Percentiles rank a stretch among this genome's conserved stretches.
Evolutionary conservation across 2,888 invertebrate species (phyloP).

Genomic region (Chymomyza caudatula): DNA sequence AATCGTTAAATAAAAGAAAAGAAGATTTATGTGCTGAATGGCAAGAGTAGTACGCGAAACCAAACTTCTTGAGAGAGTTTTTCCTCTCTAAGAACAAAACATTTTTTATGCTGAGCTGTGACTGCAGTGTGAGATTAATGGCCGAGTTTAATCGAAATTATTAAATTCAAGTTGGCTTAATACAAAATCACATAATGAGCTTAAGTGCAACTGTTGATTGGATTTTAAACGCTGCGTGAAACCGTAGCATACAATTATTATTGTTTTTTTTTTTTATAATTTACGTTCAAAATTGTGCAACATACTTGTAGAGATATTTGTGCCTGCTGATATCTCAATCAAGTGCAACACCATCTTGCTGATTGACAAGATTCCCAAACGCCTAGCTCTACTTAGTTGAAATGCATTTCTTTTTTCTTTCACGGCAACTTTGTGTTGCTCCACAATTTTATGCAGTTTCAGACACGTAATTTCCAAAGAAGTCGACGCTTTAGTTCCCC

Average conservation of each 20-base stretch:
- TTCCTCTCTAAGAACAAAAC: too few species aligned
- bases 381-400: background rate
- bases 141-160: background rate
- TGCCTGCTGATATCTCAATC: slow-evolving; percentile 61
- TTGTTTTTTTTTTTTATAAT: background rate
- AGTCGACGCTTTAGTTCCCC: slow-evolving; percentile 16
- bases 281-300: background rate
- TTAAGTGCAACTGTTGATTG: background rate
- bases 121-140: background rate
- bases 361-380: slow-evolving; percentile 22
- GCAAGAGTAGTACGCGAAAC: too few species aligned
- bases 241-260: background rate
- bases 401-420: background rate
- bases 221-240: background rate
- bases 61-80: too few species aligned
- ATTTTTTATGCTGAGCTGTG: too few species aligned
- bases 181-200: background rate
- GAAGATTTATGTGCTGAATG: too few species aligned
- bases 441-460: slow-evolving; percentile 68
- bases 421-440: slow-evolving; percentile 8
- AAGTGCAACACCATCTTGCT: slow-evolving; percentile 24
- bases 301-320: background rate
- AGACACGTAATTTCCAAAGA: slow-evolving; percentile 69
- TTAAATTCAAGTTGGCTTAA: background rate
- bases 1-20: too few species aligned